Base-by-base conservation (phyloP, 1,140 invertebrate species). In the Drosophila funebris region DNA sequence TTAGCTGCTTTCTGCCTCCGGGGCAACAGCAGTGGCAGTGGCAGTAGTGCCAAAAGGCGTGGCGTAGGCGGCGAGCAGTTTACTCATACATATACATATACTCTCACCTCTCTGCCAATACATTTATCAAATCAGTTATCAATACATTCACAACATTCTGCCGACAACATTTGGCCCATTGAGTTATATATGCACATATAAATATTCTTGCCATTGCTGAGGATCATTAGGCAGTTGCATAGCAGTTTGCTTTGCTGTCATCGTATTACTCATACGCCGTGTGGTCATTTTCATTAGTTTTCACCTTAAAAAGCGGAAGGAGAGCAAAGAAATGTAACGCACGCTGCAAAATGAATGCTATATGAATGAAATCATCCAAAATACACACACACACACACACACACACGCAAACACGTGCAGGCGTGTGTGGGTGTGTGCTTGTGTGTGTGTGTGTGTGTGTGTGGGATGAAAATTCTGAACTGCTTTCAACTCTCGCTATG, bases 361-460 rank as follows among this genome's bases (percentile, higher is more conserved):
- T 61, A 69, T 74, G 57, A 87, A 78, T 87, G 78, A 88, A 83
- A 88, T 88, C 84, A 88, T 88, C 68, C 76, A 56, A 70, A 85
- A 70, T 70, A 88, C 72, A 71, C 58, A 48, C 46, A 52, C 44
- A 61, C 11, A 53, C 24, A 53, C 48, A 74, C 67, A 67, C 56
- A 50, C 57, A 71, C 53, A 46, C 36, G 61, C 68, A 68, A 37
- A 72, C 66, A 76, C 71, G 62, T 77, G 76, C 60, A 50, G 18
- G 41, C 27, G 41, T n/a, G 18, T 50, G 18, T 53, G 24, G 44
- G 54, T 48, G 37, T 46, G 48, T 64, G 18, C n/a, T n/a, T n/a
- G n/a, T n/a, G n/a, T n/a, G n/a, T n/a, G n/a, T n/a, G n/a, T n/a
- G n/a, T n/a, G n/a, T 62, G 22, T 48, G 22, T 56, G 20, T 61